Evolutionary conservation across 2,797 vertebrate species (phyloP).

Genomic region (Dallia pectoralis): DNA sequence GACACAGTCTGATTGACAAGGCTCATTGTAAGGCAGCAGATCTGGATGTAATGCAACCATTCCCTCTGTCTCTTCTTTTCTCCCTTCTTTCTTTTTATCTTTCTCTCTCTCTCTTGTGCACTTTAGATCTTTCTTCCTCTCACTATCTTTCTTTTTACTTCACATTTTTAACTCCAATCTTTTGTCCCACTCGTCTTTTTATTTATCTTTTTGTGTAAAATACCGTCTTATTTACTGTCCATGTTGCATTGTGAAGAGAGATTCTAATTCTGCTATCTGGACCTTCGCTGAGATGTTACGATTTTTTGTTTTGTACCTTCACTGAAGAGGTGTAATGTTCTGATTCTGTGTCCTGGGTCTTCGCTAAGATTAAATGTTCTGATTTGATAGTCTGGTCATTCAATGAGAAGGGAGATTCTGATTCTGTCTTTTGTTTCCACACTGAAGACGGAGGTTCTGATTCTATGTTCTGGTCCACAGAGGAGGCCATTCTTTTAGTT

Average conservation of each 20-base stretch:
- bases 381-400: not conserved
- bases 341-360: not conserved
- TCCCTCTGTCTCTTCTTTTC: not conserved
- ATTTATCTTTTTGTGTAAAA: no score
- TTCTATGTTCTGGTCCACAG: not conserved
- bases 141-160: no score
- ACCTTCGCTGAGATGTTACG: no score
- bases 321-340: not conserved
- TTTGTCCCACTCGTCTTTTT: no score
- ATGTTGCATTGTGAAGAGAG: no score
- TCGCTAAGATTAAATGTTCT: not conserved
- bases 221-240: no score
- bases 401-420: not conserved
- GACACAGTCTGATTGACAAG: slow-evolving; percentile 35
- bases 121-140: no score
- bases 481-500: slow-evolving; percentile 13
- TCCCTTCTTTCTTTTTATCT: not conserved
- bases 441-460: not conserved
- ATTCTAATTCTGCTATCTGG: no score
- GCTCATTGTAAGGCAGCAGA: slow-evolving; percentile 23
- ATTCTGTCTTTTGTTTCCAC: slow-evolving; percentile 15
- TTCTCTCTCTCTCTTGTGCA: no score
- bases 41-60: not conserved
- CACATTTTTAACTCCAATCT: no score
- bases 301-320: not conserved